phyloP scores from a whole-genome alignment of 2,113 vertebrate genomes.

The Amphiprion percula region DNA sequence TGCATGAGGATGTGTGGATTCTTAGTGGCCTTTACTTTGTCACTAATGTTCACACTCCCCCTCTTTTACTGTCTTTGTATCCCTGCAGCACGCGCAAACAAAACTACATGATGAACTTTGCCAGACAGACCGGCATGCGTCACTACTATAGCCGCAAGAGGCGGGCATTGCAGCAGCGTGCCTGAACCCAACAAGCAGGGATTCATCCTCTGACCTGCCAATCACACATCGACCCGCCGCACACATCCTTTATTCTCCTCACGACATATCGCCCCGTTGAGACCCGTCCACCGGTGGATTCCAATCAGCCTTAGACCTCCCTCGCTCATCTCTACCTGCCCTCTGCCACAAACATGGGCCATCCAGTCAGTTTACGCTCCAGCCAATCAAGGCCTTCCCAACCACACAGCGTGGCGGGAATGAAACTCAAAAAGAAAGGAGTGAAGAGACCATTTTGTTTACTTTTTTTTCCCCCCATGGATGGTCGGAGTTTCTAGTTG shows the following conservation, averaged over 20 bases:
- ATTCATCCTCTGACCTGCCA: conserved; percentile 77
- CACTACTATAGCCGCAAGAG: conserved; percentile 99
- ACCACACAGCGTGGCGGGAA: conserved; percentile 61
- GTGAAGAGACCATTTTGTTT: conserved; percentile 76
- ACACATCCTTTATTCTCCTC: conserved; percentile 64
- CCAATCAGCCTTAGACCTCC: conserved; percentile 73
- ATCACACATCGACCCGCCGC: conserved; percentile 70
- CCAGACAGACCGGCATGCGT: conserved; percentile 95
- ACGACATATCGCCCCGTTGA: conserved; percentile 63
- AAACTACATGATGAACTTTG: conserved; percentile 99
- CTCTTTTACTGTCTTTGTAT: conserved; percentile 70
- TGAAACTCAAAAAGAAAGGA: conserved; percentile 75
- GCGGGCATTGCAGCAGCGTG: conserved; percentile 92
- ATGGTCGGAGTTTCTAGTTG: conserved; percentile 75
- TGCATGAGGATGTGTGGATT: conserved; percentile 44
- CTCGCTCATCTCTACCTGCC: conserved; percentile 44
- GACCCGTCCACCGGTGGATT: conserved; percentile 72
- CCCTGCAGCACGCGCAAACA: conserved; percentile 97
- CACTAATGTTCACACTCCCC: conserved; percentile 71
- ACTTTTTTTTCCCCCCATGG: conserved; percentile 53
- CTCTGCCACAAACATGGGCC: conserved; percentile 63
- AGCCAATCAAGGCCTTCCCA: conserved; percentile 71
- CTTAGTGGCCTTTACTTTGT: not conserved
- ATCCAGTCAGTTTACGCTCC: conserved; percentile 65
- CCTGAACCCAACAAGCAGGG: conserved; percentile 83